Conservation (phyloP, 2,888 invertebrate genomes). For the Drosophila prolongata region DNA sequence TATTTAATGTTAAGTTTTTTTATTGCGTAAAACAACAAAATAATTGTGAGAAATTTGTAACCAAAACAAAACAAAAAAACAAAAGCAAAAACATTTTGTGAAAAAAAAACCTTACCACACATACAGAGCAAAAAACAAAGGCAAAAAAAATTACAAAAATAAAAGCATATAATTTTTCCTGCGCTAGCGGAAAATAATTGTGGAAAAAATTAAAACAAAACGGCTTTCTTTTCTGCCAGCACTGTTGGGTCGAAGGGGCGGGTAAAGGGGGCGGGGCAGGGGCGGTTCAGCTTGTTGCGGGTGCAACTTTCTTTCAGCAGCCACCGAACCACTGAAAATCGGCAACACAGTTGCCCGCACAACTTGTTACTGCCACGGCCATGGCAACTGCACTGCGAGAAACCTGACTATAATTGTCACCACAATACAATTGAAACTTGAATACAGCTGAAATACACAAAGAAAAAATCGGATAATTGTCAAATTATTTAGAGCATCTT, state of each 20-base stretch:
- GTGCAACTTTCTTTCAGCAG: constrained; percentile 71
- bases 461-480: neutral
- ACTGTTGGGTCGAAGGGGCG: constrained; percentile 2
- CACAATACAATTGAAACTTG: neutral
- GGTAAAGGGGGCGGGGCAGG: neutral
- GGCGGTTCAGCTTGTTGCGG: constrained; percentile 52
- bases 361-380: constrained; percentile 38
- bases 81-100: constrained; percentile 49
- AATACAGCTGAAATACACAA: neutral
- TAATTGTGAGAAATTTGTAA: constrained; percentile 77
- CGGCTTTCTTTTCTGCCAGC: constrained; percentile 67
- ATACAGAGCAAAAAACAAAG: constrained; percentile 44
- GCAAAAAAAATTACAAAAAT: constrained; percentile 60
- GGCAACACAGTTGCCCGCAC: constrained; percentile 52
- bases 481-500: neutral
- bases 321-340: constrained; percentile 56
- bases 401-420: neutral
- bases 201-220: constrained; percentile 77
- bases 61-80: constrained; percentile 63
- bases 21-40: constrained; percentile 69
- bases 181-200: constrained; percentile 80
- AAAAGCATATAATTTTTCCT: constrained; percentile 76
- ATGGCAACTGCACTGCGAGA: constrained; percentile 27
- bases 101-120: constrained; percentile 43
- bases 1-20: constrained; percentile 80